Base-by-base conservation (phyloP, 1,140 invertebrate species). In the Meloidogyne exigua region DNA sequence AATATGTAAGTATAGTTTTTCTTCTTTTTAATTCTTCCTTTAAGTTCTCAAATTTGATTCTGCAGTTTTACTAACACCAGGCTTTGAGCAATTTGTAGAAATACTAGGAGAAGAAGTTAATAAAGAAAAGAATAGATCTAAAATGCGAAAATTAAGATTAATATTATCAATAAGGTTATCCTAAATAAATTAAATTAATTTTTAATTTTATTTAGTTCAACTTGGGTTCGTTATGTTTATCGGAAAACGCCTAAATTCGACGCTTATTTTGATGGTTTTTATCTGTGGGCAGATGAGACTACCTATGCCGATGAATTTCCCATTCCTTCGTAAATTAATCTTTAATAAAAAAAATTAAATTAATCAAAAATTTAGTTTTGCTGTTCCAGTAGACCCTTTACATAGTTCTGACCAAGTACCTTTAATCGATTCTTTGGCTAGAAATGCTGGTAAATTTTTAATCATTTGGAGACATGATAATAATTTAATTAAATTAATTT, bases 201-300 rank as follows among this genome's bases (percentile, higher is more conserved):
- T 65, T 13, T 72, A 49, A 25, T 63, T 73, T 15, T n/a, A n/a
- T 5, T 32, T 11, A 73, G 72, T 64, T 66, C 72, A 5, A 42
- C 64, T 36, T 76, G 75, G 75, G 57, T 39, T 25, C 44, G 28
- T 18, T 64, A 36, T 63, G 69, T 76, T 0, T 36, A 28, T 64
- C 68, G 68, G 11, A 49, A 25, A 39, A 72, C 74, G 68, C 57
- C 49, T 49, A 76, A 76, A 64, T 71, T 72, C 15, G 65, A 72
- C 15, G n/a, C 66, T 1, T 25, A 76, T 63, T 72, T 76, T 68
- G 68, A 76, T 28, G 49, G 28, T 15, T 72, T 76, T 63, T 76
- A 76, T 64, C 32, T 76, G 15, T 76, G 69, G 69, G 49, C 49
- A 18, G 75, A 76, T 64, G 69, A 76, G 18, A 76, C 21, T 44